A percentile compares a stretch with the other conserved stretches of the same genome.
Evolutionary conservation across 1,140 invertebrate species (phyloP).

Genomic region (Drosophila trapezifrons): DNA sequence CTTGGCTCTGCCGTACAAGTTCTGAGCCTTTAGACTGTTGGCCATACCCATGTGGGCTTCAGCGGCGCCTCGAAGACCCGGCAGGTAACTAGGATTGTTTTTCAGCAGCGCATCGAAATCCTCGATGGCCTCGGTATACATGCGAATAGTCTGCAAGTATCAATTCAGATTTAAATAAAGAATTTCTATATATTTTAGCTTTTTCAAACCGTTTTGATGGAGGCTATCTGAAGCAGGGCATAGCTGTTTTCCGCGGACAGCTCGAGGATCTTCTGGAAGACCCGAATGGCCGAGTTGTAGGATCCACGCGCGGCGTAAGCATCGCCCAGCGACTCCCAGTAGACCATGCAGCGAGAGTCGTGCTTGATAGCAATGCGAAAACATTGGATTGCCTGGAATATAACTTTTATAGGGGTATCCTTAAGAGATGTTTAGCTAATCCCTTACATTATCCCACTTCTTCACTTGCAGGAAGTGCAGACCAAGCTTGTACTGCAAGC

Average conservation of each 20-base stretch:
- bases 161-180: neutral
- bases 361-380: constrained; percentile 91
- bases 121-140: constrained; percentile 88
- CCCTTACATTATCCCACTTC: constrained; percentile 86
- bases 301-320: constrained; percentile 93
- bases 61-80: constrained; percentile 91
- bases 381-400: constrained; percentile 87
- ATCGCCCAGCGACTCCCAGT: constrained; percentile 95
- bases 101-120: constrained; percentile 89
- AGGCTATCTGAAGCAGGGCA: constrained; percentile 91
- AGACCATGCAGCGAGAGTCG: constrained; percentile 88
- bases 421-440: neutral
- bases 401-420: neutral
- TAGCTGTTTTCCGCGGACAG: constrained; percentile 89
- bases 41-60: constrained; percentile 89
- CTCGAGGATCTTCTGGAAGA: constrained; percentile 91
- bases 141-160: constrained; percentile 85
- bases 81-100: constrained; percentile 87
- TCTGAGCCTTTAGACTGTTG: constrained; percentile 86
- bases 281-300: constrained; percentile 92
- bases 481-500: constrained; percentile 93
- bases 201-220: constrained; percentile 87
- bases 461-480: constrained; percentile 90
- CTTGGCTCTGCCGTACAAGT: constrained; percentile 88
- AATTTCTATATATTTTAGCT: neutral